Evolutionary conservation across 2,797 vertebrate species (phyloP), one percentile per base, ranked within the genome.

Genomic region (Cephalopachus bancanus): DNA sequence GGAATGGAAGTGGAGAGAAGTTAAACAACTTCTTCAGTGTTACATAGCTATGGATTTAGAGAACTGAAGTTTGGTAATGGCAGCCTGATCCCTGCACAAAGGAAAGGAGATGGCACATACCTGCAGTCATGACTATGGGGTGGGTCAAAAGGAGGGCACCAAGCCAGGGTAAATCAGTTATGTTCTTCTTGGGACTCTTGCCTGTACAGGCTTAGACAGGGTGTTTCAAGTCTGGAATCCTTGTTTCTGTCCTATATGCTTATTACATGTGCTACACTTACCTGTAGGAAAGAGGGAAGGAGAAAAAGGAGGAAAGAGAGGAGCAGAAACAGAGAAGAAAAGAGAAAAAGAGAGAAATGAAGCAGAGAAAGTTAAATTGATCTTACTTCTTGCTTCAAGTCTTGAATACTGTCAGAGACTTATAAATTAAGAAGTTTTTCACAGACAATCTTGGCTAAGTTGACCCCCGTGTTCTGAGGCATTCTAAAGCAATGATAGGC

Each of bases 391-490:
- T 90, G 37, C 10, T 30, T 95, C 24, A 57, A 78, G 17, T 86
- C 15, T 72, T 83, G 33, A 90, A 89, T 53, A 76, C 30, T 81
- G 59, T 65, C 87, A 2, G 30, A 94, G 30, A 69, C 37, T 94
- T 57, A 55, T 57, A 79, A 71, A 86, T 57, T 65, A 44, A 74
- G 16, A 53, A 89, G 26, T 79, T 91, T 89, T 90, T 62, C 30
- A 74, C 83, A 89, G 62, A 78, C 3, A 1, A 75, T 78, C 57
- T 64, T 75, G 22, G 4, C 15, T 79, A 76, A 57, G 14, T 71
- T 89, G 95, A 89, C 59, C 75, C 96, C 2, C 75, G 12, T 37
- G 33, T 97, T 96, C 88, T 90, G 30, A 75, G 33, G 91, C 74
- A 93, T n/a, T 60, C 83, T 88, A 62, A 30, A 85, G 93, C 17